Base-by-base conservation (phyloP, 2,888 invertebrate genomes). In the Diabrotica balteata region DNA sequence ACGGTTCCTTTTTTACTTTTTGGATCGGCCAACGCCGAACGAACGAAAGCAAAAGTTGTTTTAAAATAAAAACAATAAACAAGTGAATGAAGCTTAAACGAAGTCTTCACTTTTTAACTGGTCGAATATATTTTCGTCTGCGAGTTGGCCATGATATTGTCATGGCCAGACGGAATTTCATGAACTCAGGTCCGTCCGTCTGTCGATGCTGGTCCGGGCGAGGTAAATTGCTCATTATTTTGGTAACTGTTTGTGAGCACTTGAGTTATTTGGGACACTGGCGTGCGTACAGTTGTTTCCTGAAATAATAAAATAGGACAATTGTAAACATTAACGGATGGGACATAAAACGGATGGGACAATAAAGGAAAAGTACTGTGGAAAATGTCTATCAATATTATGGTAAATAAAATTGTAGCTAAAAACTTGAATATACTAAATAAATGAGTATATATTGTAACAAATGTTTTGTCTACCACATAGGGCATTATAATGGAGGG, bases 71-170 rank as follows among this genome's bases (percentile, higher is more conserved):
- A 73, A 46, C 70, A 67, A 70, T 59, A 65, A 53, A 57, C 72
- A 73, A 75, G 70, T 64, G 61, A 68, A 75, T 45, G 55, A 57
- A 47, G 47, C 10, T 47, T 47, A 47, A 57, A 59, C 52, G 64
- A 67, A 72, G 75, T 77, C 76, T 77, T 78, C 76, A 74, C 75
- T 76, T 78, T 78, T 77, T 72, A 76, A 74, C 76, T 72, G 74
- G 74, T 72, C 76, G 74, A 77, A 79, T 78, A 79, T 77, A 79
- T 77, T 79, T 79, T 77, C 76, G 80, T 80, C 79, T 80, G 80
- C 77, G 32, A 32, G 77, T 76, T 79, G 80, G 79, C 80, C 80
- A 78, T 80, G 80, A 80, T 76, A 74, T 67, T 74, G 74, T 75
- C 78, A 79, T 72, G 78, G 79, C 76, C 79, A 78, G 75, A 74